Percentiles rank a stretch among this genome's conserved stretches.
Conservation (phyloP, 2,888 invertebrate species). For the Pegoplata infirma region DNA sequence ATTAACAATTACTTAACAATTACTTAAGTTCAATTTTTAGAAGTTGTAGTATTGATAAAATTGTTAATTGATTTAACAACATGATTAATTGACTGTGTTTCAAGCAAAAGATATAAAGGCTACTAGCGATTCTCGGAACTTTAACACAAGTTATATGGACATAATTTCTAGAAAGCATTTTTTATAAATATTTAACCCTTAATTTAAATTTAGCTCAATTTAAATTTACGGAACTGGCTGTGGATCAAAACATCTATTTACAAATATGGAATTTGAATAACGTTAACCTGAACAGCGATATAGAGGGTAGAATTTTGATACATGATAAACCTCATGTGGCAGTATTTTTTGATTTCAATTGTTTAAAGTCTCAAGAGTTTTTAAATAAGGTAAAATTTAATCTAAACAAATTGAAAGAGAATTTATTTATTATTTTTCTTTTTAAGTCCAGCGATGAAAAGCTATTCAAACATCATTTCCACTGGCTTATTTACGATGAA, state of each 20-base stretch:
- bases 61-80: no score
- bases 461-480: constrained; percentile 70
- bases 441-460: constrained; percentile 68
- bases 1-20: no score
- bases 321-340: constrained; percentile 14
- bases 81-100: no score
- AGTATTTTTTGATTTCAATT: constrained; percentile 47
- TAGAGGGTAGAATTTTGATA: constrained; percentile 5
- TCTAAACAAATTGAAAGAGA: no score
- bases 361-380: constrained; percentile 28
- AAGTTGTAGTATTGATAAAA: no score
- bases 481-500: constrained; percentile 72
- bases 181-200: no score
- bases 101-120: no score
- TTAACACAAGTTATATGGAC: no score
- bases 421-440: background rate
- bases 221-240: constrained; percentile 17
- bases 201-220: constrained; percentile 39
- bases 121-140: no score
- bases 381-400: constrained; percentile 25
- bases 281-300: background rate
- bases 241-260: constrained; percentile 31
- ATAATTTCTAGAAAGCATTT: no score
- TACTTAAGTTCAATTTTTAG: no score
- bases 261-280: constrained; percentile 47